Percentiles rank a stretch among this genome's conserved stretches.
These are phyloP conservation scores for Ametastegia equiseti DNA, from an alignment of 2,888 invertebrate species.

Conservation along the genomic window DNA sequence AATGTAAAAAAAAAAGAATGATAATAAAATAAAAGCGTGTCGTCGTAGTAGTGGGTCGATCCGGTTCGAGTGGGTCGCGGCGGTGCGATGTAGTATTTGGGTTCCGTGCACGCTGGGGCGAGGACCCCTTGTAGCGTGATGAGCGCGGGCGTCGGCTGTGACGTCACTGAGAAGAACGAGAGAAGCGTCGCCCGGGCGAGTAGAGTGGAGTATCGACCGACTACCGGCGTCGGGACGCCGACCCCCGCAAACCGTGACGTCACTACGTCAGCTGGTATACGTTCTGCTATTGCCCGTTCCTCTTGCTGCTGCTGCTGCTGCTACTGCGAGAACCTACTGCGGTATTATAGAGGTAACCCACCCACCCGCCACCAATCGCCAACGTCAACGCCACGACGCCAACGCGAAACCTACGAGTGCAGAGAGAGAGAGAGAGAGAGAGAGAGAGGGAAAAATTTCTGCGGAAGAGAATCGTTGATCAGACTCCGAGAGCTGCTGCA, in stretches of 20 bases:
- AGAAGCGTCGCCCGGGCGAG: constrained; percentile 71
- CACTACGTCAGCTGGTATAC: constrained; percentile 72
- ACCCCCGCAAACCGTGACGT: constrained; percentile 71
- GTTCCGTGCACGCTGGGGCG: constrained; percentile 39
- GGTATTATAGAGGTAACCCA: constrained; percentile 45
- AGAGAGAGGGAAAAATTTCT: too few relatives aligned
- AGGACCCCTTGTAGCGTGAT: constrained; percentile 42
- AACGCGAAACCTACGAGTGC: neutral
- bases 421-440: too few relatives aligned
- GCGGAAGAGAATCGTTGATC: constrained; percentile 26
- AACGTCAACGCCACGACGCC: constrained; percentile 16
- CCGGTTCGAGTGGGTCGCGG: constrained; percentile 49
- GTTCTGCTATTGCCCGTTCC: too few relatives aligned
- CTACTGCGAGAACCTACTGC: constrained; percentile 58
- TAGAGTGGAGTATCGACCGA: constrained; percentile 70
- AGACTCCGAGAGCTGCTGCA: neutral
- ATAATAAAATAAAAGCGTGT: too few relatives aligned
- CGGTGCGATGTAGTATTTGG: constrained; percentile 45
- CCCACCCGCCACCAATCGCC: constrained; percentile 43
- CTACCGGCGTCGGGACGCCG: constrained; percentile 68
- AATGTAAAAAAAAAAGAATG: neutral
- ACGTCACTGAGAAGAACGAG: constrained; percentile 58
- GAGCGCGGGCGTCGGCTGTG: constrained; percentile 59
- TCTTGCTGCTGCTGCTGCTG: constrained; percentile 56
- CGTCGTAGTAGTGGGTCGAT: constrained; percentile 26